Conservation (phyloP, 2,797 vertebrate species). For the Leptodactylus fallax region DNA sequence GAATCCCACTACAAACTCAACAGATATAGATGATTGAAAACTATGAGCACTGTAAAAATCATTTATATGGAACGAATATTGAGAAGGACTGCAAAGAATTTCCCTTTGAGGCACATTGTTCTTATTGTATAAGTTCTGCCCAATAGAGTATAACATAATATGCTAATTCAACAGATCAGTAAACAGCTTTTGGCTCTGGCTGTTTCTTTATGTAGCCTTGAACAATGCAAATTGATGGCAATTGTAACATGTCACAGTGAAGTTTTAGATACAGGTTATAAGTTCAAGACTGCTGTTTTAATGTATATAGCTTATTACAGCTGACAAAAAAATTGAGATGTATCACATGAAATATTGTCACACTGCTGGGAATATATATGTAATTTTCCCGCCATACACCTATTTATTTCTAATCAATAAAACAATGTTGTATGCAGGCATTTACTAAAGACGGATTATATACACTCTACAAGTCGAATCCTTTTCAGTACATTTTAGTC, state of each 20-base stretch:
- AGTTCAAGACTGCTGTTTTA: conserved; percentile 20
- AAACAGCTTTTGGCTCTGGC: too few species aligned
- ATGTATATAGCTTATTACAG: neutral
- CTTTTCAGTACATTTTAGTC: conserved; percentile 37
- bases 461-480: conserved; percentile 27
- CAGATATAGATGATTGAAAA: too few species aligned
- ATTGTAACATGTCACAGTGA: neutral
- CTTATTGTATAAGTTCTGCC: too few species aligned
- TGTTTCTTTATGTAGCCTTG: too few species aligned
- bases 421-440: conserved; percentile 30
- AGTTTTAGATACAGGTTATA: conserved; percentile 18
- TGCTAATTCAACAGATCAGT: too few species aligned
- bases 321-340: conserved; percentile 13
- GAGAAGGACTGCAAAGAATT: too few species aligned
- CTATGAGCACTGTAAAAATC: too few species aligned
- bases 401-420: conserved; percentile 52
- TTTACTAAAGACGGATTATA: conserved; percentile 37
- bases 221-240: neutral
- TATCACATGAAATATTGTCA: conserved; percentile 29
- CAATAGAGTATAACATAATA: too few species aligned
- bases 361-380: conserved; percentile 33
- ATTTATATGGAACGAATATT: too few species aligned
- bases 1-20: too few species aligned
- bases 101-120: too few species aligned
- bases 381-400: conserved; percentile 18